Conservation (phyloP, 2,113 vertebrate genomes). For the Grammomys dolichurus region DNA sequence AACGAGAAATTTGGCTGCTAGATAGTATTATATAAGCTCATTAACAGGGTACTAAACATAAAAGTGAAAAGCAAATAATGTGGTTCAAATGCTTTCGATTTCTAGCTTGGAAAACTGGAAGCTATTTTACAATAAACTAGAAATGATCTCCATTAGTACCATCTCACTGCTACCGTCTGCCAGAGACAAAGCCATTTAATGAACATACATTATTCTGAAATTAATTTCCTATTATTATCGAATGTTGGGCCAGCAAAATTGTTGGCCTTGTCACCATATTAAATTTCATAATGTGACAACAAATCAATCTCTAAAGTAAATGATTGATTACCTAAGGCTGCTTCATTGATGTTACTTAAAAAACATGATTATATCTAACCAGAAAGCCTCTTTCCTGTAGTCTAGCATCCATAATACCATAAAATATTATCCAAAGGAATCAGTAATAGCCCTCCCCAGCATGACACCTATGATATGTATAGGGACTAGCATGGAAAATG, state of each 20-base stretch:
- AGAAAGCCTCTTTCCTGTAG: neutral
- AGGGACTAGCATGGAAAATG: neutral
- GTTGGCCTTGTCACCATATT: neutral
- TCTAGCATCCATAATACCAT: neutral
- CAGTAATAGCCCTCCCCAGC: neutral
- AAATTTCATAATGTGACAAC: conserved; percentile 12
- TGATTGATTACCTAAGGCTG: neutral
- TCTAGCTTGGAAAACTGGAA: neutral
- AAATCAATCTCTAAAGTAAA: conserved; percentile 13
- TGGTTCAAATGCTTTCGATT: neutral
- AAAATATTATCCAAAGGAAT: neutral
- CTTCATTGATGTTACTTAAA: neutral
- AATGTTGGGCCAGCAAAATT: neutral
- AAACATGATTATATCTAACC: neutral
- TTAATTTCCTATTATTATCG: conserved; percentile 46
- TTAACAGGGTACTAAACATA: conserved; percentile 19
- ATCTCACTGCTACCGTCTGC: neutral
- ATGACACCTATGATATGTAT: neutral
- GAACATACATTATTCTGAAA: conserved; percentile 53
- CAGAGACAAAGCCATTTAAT: conserved; percentile 11
- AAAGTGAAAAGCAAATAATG: conserved; percentile 59
- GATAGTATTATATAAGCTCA: conserved; percentile 21
- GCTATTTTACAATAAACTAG: conserved; percentile 36
- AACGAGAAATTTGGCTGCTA: neutral
- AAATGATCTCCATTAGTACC: conserved; percentile 52